Conservation (phyloP, 2,888 invertebrate genomes). For the Formica aserva region DNA sequence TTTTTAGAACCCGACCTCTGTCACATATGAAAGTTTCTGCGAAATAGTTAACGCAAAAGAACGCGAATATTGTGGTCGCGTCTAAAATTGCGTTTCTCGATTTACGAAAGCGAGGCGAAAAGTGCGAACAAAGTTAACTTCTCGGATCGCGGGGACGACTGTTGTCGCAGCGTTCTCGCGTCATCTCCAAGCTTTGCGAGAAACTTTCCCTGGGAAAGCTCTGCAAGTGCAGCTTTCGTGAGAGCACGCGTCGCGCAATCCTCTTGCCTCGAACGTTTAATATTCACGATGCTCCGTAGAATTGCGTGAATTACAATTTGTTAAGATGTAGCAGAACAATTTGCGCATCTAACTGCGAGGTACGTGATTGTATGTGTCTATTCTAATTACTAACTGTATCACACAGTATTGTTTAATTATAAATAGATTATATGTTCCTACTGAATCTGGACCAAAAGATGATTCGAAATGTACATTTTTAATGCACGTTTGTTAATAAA, state of each 20-base stretch:
- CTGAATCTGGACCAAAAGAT: too few species aligned
- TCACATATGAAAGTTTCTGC: background rate
- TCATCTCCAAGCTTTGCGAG: slow-evolving; percentile 33
- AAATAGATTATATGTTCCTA: background rate
- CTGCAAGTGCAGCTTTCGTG: slow-evolving; percentile 15
- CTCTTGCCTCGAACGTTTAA: slow-evolving; percentile 29
- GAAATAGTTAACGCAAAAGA: slow-evolving; percentile 17
- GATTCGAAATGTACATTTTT: too few species aligned
- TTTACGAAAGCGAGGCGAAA: slow-evolving; percentile 31
- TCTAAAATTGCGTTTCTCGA: slow-evolving; percentile 19
- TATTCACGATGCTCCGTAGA: slow-evolving; percentile 17
- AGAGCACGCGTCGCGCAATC: background rate
- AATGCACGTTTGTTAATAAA: too few species aligned
- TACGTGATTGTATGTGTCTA: background rate
- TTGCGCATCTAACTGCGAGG: background rate
- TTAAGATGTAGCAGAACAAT: background rate
- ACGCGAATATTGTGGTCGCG: slow-evolving; percentile 1
- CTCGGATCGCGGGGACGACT: background rate
- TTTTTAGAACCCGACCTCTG: background rate
- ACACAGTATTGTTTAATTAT: background rate
- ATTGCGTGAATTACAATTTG: slow-evolving; percentile 33
- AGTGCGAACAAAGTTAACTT: slow-evolving; percentile 38
- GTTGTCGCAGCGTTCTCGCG: slow-evolving; percentile 8
- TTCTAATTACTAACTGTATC: background rate
- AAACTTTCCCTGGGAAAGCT: slow-evolving; percentile 45